A percentile compares a stretch with the other conserved stretches of the same genome.
Conservation (phyloP, 2,888 invertebrate genomes). For the Agelastica alni region DNA sequence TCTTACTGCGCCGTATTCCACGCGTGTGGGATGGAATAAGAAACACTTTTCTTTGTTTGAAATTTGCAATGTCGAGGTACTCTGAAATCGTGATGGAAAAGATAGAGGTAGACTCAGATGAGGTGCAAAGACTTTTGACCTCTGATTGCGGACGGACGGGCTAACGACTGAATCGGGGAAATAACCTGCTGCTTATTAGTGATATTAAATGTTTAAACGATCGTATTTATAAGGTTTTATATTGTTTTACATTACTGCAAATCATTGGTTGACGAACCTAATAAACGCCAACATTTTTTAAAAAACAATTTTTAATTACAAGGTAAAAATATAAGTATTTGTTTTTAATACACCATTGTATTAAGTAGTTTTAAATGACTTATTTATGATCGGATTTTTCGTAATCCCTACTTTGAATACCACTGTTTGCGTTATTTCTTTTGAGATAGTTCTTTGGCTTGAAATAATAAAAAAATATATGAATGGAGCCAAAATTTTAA, state of each 20-base stretch:
- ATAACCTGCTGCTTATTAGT: conserved; percentile 1
- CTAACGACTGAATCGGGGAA: conserved; percentile 1
- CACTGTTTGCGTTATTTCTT: too few species aligned
- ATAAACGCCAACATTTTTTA: too few species aligned
- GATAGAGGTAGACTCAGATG: conserved; percentile 24
- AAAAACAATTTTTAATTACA: neutral
- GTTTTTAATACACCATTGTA: too few species aligned
- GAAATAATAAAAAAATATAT: too few species aligned
- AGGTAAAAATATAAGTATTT: too few species aligned
- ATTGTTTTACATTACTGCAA: too few species aligned
- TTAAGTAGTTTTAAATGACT: too few species aligned
- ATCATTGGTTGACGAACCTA: too few species aligned
- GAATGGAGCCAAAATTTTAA: too few species aligned
- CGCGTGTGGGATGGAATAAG: conserved; percentile 27
- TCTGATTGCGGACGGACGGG: conserved; percentile 16
- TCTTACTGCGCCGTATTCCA: conserved; percentile 31
- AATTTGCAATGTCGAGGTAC: conserved; percentile 20
- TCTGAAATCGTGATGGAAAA: conserved; percentile 18
- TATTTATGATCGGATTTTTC: too few species aligned
- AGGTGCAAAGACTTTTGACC: conserved; percentile 46
- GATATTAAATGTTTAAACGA: neutral
- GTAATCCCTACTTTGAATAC: too few species aligned
- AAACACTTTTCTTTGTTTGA: conserved; percentile 29
- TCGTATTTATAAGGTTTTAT: neutral
- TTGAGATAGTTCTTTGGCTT: too few species aligned